Evolutionary conservation across 2,888 invertebrate species (phyloP), one percentile per base, ranked within the genome.

Genomic region (Anorthoa munda): DNA sequence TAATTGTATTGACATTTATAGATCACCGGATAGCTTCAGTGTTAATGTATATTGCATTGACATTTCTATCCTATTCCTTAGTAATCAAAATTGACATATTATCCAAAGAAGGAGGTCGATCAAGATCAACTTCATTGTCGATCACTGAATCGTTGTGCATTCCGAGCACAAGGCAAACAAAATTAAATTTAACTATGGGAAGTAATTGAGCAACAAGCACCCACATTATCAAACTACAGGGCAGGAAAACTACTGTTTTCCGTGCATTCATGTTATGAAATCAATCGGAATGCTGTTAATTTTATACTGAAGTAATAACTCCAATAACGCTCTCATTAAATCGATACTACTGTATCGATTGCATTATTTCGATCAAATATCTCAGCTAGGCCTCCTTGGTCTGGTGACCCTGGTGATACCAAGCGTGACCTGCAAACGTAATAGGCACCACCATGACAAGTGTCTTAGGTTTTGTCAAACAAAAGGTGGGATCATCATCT

Each of bases 231-330:
- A 71, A 72, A 79, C 58, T 48, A 11, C 61, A 56, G 60, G 69
- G 53, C 65, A 77, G 76, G 79, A 81, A 77, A 85, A 78, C 70
- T 65, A 53, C 64, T 18, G 31, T 74, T 71, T 82, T 75, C 84
- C 84, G 66, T 72, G 65, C 79, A 80, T 69, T 66, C 31, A 70
- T 56, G 68, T 84, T 84, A 77, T 75, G 83, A 82, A 86, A 86
- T 71, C 61, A 53, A 70, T 63, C 46, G 75, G 72, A 2, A 77
- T 72, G 68, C 72, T 63, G 45, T 70, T 74, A 77, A 80, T 83
- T 66, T 55, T 64, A 69, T 74, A 72, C 70, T 76, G 63, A 60
- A 58, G 72, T 77, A 77, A 82, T 71, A 68, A 81, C 21, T 77
- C 64, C 63, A 76, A 75, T 77, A 74, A 63, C 69, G 78, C 60